Evolutionary conservation across 2,113 vertebrate species (phyloP).

Genomic region (Psophia crepitans): DNA sequence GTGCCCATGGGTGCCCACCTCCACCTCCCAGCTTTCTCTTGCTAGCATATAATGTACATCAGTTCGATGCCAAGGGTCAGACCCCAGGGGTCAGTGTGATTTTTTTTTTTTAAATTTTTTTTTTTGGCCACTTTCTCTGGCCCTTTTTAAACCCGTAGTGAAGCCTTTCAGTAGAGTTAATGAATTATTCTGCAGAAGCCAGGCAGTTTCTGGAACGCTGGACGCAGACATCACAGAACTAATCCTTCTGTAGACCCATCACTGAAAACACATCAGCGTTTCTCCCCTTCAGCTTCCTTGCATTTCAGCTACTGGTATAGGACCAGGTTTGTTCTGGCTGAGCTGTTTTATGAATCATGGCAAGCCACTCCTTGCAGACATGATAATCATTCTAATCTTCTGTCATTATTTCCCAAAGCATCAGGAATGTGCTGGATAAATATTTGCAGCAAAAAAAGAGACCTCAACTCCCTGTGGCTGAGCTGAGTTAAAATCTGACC

Average conservation of each 20-base stretch:
- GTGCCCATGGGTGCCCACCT: neutral
- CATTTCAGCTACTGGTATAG: neutral
- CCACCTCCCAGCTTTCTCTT: neutral
- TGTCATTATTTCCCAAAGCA: neutral
- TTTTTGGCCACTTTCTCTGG: neutral
- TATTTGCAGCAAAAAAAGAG: neutral
- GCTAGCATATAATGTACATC: neutral
- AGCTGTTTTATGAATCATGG: neutral
- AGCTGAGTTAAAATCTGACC: neutral
- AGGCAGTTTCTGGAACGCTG: slow-evolving; percentile 4
- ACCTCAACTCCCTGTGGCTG: neutral
- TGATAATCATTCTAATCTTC: neutral
- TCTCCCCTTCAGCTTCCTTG: neutral
- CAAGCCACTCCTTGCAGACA: neutral
- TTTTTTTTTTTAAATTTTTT: too few relatives aligned
- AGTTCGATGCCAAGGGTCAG: neutral
- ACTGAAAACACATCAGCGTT: neutral
- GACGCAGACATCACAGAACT: slow-evolving; percentile 35
- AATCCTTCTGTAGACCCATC: neutral
- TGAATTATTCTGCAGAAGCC: slow-evolving; percentile 4
- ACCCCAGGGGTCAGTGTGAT: neutral
- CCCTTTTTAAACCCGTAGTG: neutral
- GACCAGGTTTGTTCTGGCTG: neutral
- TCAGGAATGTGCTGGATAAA: neutral
- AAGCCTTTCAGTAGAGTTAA: slow-evolving; percentile 22